These are phyloP conservation scores for Charadrius vociferus DNA, from an alignment of 2,113 vertebrate genomes.

Conservation along the genomic window DNA sequence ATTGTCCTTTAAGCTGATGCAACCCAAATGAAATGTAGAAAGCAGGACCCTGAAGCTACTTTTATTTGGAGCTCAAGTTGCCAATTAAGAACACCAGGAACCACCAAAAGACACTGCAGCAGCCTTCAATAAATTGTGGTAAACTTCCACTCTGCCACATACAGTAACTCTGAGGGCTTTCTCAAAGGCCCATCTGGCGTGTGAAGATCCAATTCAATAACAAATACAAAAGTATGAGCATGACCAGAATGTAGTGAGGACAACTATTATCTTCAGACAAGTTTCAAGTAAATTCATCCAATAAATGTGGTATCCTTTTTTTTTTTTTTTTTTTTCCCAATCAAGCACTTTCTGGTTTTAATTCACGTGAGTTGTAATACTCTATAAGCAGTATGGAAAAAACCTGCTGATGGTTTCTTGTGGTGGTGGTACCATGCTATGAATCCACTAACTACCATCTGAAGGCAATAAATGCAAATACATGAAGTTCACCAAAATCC, in stretches of 20 bases:
- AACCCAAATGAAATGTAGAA: neutral
- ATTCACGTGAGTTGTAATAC: neutral
- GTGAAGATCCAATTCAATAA: neutral
- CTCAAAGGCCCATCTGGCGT: neutral
- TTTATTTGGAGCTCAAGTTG: neutral
- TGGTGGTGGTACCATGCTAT: neutral
- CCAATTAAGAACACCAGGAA: neutral
- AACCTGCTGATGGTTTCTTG: neutral
- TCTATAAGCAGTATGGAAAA: neutral
- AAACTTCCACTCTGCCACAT: neutral
- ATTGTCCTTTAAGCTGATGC: neutral
- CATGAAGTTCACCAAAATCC: neutral
- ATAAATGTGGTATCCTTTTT: neutral
- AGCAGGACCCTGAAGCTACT: neutral
- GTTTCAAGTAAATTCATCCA: neutral
- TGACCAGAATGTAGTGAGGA: neutral
- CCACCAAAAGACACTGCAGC: neutral
- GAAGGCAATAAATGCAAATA: neutral
- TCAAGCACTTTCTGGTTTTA: neutral
- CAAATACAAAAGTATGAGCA: neutral
- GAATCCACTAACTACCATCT: neutral
- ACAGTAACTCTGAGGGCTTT: neutral
- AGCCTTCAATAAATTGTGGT: neutral
- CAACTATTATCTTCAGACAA: neutral
- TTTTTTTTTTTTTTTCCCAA: neutral